Percentiles rank a stretch among this genome's conserved stretches.
These are phyloP conservation scores for Guaruba guarouba DNA, from an alignment of 2,113 vertebrate species.

Conservation along the genomic window DNA sequence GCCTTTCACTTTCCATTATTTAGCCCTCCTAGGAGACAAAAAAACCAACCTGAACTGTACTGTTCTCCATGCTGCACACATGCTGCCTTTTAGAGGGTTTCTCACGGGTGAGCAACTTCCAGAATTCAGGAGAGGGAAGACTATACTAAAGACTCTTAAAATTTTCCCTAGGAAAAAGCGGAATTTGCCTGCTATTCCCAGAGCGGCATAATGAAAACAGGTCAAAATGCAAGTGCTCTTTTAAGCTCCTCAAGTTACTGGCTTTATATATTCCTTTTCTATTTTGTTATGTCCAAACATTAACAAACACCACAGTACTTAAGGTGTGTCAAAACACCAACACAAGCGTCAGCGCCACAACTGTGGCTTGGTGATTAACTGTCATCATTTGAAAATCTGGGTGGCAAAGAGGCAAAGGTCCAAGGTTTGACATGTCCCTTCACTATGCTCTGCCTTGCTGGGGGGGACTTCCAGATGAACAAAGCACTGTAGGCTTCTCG, in stretches of 20 bases:
- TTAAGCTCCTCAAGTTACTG: neutral
- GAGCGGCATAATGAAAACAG: neutral
- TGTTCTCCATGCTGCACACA: neutral
- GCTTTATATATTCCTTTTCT: neutral
- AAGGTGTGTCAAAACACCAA: neutral
- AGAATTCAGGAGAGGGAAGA: neutral
- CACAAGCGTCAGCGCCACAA: accelerated
- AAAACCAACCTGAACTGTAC: neutral
- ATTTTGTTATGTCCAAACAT: neutral
- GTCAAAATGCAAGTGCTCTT: constrained; percentile 6
- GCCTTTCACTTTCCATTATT: neutral
- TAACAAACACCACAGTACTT: neutral
- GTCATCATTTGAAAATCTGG: neutral
- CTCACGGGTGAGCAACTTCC: neutral
- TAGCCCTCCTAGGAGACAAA: neutral
- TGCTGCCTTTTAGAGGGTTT: neutral
- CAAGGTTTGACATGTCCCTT: neutral
- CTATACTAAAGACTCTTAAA: neutral
- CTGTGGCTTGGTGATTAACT: neutral
- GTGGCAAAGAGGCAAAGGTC: neutral
- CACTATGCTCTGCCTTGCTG: neutral
- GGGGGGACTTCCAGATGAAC: neutral
- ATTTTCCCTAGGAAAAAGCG: neutral
- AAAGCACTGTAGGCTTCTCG: neutral
- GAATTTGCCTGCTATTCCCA: neutral